Percentiles rank a stretch among this genome's conserved stretches.
These are phyloP conservation scores for Egretta garzetta DNA, from an alignment of 2,113 vertebrate species.

Conservation along the genomic window DNA sequence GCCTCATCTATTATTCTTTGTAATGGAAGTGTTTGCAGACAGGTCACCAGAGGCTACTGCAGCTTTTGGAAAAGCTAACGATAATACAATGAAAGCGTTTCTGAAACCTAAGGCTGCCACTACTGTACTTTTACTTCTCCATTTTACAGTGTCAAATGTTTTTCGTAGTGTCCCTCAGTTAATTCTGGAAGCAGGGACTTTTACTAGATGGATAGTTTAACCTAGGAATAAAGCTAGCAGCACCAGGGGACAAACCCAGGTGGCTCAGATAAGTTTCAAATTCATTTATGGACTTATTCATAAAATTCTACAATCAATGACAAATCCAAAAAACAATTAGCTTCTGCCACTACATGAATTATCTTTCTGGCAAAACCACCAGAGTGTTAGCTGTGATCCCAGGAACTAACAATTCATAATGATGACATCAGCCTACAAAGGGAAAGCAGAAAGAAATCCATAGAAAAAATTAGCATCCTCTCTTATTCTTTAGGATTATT, in stretches of 20 bases:
- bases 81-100: constrained; percentile 43
- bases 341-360: constrained; percentile 35
- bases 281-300: constrained; percentile 31
- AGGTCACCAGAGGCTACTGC: constrained; percentile 35
- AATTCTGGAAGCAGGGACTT: not conserved
- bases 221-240: not conserved
- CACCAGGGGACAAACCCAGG: not conserved
- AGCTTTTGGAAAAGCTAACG: constrained; percentile 20
- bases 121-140: constrained; percentile 21
- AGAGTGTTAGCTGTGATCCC: constrained; percentile 3
- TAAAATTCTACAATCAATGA: constrained; percentile 49
- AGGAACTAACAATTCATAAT: constrained; percentile 48
- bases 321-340: constrained; percentile 52
- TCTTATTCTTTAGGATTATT: constrained; percentile 24
- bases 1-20: constrained; percentile 43
- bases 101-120: constrained; percentile 18
- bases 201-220: constrained; percentile 31
- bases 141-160: constrained; percentile 11
- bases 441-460: constrained; percentile 14
- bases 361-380: constrained; percentile 35
- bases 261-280: not conserved
- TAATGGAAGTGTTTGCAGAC: constrained; percentile 28
- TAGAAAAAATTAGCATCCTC: constrained; percentile 36
- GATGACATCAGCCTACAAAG: constrained; percentile 49
- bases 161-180: constrained; percentile 1